Percentiles rank a stretch among this genome's conserved stretches.
Conservation (phyloP, 2,113 vertebrate species). For the Machaerirhynchus nigripectus region DNA sequence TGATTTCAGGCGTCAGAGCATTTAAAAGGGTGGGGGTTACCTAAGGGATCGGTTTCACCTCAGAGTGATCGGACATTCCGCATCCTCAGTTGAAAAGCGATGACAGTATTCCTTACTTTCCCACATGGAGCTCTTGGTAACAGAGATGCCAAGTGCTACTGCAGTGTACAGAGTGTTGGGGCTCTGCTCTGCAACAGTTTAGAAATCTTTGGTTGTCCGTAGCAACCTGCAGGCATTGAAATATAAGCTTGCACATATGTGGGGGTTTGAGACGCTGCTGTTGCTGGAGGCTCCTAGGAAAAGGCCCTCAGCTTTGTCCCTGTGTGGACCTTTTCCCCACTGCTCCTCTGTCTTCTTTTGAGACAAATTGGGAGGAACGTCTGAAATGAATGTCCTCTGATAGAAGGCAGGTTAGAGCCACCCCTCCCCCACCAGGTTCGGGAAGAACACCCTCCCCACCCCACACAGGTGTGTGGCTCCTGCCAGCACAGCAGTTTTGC, state of each 20-base stretch:
- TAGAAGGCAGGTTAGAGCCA: too few species aligned
- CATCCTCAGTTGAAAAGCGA: not conserved
- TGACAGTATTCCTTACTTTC: not conserved
- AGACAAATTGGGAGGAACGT: too few species aligned
- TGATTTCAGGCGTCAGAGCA: not conserved
- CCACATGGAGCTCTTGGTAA: not conserved
- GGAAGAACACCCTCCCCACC: not conserved
- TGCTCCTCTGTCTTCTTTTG: too few species aligned
- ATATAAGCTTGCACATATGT: not conserved
- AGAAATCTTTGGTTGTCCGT: slow-evolving; percentile 27
- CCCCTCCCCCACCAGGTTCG: too few species aligned
- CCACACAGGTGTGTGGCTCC: not conserved
- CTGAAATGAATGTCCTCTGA: too few species aligned
- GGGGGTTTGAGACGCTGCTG: not conserved
- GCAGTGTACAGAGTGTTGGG: not conserved
- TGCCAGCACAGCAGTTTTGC: not conserved
- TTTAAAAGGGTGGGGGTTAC: not conserved
- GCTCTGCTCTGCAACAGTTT: not conserved
- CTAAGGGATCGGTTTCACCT: accelerated
- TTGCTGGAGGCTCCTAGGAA: not conserved
- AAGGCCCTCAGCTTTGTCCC: not conserved
- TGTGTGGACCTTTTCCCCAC: not conserved
- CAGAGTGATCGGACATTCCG: accelerated
- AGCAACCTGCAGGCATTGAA: slow-evolving; percentile 38
- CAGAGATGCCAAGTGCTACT: not conserved